phyloP scores from a whole-genome alignment of 2,888 invertebrate species.

The Sphaerophoria taeniata region DNA sequence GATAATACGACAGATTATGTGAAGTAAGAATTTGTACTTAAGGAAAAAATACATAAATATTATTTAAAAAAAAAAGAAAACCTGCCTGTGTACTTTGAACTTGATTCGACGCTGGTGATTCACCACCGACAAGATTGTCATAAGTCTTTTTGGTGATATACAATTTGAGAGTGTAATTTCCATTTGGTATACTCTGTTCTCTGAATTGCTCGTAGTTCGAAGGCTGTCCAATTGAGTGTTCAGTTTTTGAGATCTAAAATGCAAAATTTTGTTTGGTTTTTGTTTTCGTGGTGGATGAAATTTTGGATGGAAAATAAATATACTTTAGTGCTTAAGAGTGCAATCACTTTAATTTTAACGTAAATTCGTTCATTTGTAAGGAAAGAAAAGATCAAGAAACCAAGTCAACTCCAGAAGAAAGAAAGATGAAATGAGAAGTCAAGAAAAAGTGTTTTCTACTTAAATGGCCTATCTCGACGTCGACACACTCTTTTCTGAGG shows the following conservation, averaged over 20 bases:
- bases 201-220: slow-evolving; percentile 77
- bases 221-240: slow-evolving; percentile 76
- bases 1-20: neutral
- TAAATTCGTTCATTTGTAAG: no score
- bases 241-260: slow-evolving; percentile 77
- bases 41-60: neutral
- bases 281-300: slow-evolving; percentile 55
- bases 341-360: slow-evolving; percentile 6
- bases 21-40: slow-evolving; percentile 7
- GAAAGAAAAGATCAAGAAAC: slow-evolving; percentile 23
- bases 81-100: slow-evolving; percentile 70
- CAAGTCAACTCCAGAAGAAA: slow-evolving; percentile 15
- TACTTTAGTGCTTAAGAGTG: slow-evolving; percentile 22
- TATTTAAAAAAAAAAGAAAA: slow-evolving; percentile 52
- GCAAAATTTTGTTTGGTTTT: slow-evolving; percentile 60
- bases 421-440: neutral
- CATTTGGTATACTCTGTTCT: slow-evolving; percentile 76
- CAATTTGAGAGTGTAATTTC: slow-evolving; percentile 74
- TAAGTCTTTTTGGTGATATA: slow-evolving; percentile 76
- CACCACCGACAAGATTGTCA: slow-evolving; percentile 68
- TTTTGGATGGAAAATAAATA: slow-evolving; percentile 38
- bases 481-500: no score
- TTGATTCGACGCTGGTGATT: slow-evolving; percentile 66
- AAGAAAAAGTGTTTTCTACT: neutral
- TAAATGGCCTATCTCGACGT: no score